phyloP scores from a whole-genome alignment of 2,113 vertebrate species.

The Mus spicilegus region DNA sequence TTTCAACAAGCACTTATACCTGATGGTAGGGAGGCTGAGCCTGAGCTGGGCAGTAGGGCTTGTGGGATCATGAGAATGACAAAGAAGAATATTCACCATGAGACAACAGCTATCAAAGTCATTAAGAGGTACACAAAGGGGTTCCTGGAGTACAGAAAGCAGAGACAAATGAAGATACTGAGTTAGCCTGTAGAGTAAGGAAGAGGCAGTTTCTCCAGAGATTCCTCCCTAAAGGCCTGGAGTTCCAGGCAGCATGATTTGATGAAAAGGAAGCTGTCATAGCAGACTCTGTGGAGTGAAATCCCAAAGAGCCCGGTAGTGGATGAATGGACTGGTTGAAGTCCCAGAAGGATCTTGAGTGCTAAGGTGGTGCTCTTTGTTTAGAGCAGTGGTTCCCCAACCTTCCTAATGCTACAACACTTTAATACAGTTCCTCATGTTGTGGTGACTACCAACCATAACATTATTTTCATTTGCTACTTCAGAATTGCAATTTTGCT shows the following conservation, averaged over 20 bases:
- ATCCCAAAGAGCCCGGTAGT: background rate
- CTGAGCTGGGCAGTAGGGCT: background rate
- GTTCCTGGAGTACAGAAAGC: background rate
- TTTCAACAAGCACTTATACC: background rate
- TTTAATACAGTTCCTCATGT: background rate
- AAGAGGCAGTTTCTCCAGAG: background rate
- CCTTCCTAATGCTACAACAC: background rate
- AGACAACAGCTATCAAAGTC: background rate
- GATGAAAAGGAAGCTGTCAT: background rate
- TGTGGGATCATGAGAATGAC: background rate
- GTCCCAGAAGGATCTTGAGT: background rate
- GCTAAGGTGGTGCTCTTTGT: background rate
- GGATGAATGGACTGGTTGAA: background rate
- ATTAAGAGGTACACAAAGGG: background rate
- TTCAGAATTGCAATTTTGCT: background rate
- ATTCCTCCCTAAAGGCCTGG: background rate
- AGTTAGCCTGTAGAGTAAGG: background rate
- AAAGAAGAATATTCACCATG: background rate
- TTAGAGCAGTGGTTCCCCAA: background rate
- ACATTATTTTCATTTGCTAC: background rate
- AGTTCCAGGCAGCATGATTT: too few species aligned
- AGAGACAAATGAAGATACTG: background rate
- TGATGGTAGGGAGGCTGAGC: background rate
- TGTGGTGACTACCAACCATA: background rate
- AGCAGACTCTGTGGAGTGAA: background rate